These are phyloP conservation scores for Drosophila mauritiana DNA, from an alignment of 1,140 invertebrate species.

Conservation along the genomic window DNA sequence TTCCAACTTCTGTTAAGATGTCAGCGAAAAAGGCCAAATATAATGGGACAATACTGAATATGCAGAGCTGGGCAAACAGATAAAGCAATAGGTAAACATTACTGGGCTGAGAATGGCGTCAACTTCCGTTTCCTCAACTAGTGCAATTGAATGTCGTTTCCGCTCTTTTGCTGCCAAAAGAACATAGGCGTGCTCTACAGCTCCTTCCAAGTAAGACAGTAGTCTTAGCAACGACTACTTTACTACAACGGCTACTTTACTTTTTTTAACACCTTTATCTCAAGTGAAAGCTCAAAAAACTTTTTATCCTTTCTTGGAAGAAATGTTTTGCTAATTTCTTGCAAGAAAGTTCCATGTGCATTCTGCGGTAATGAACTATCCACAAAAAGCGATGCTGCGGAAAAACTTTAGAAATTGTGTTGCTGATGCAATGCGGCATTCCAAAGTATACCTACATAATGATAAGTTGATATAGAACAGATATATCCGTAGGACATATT, in stretches of 20 bases:
- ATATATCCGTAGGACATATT: no score
- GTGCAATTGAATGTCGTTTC: constrained; percentile 22
- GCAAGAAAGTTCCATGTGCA: constrained; percentile 4
- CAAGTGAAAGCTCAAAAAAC: no score
- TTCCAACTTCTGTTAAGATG: background rate
- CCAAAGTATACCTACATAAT: constrained; percentile 1
- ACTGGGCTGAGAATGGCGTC: constrained; percentile 13
- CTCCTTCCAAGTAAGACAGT: background rate
- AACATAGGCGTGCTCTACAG: background rate
- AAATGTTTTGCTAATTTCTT: constrained; percentile 26
- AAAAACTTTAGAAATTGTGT: constrained; percentile 14
- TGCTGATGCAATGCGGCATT: constrained; percentile 32
- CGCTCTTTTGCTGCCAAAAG: constrained; percentile 15
- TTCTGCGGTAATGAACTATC: constrained; percentile 34
- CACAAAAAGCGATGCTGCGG: constrained; percentile 17
- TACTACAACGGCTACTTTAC: no score
- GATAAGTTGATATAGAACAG: background rate
- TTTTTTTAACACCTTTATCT: no score
- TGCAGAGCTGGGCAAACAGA: constrained; percentile 24
- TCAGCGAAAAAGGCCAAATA: constrained; percentile 18
- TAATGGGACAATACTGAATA: constrained; percentile 24
- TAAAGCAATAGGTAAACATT: constrained; percentile 24
- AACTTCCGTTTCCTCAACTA: constrained; percentile 22
- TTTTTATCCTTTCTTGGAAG: no score
- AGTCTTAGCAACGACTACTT: no score